Conservation (phyloP, 2,888 invertebrate genomes). For the Xestia sexstrigata region DNA sequence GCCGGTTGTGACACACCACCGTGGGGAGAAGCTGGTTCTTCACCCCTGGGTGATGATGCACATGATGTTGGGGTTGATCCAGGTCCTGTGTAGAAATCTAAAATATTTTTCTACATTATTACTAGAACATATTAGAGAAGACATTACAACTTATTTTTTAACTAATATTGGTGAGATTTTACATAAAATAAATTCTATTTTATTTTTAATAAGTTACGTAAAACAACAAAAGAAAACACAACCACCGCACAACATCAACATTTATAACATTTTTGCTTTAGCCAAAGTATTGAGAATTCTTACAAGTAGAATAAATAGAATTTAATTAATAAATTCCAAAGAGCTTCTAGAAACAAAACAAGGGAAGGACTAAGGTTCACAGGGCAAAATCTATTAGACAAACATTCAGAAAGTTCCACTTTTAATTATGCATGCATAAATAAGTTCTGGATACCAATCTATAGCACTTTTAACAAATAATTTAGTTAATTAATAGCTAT, state of each 20-base stretch:
- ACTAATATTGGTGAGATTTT: neutral
- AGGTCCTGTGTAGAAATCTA: conserved; percentile 91
- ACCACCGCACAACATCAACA: conserved; percentile 8
- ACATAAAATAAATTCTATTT: neutral
- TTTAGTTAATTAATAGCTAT: neutral
- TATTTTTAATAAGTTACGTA: neutral
- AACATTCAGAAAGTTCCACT: conserved; percentile 18
- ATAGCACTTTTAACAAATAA: neutral
- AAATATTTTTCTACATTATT: conserved; percentile 48
- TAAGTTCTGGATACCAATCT: neutral
- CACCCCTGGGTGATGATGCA: conserved; percentile 91
- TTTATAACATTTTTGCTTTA: neutral
- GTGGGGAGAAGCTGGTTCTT: conserved; percentile 92
- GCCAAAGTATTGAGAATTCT: neutral
- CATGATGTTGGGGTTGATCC: conserved; percentile 92
- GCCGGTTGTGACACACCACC: conserved; percentile 81
- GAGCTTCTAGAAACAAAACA: conserved; percentile 12
- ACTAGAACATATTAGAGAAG: neutral
- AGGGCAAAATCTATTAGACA: neutral
- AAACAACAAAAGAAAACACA: neutral
- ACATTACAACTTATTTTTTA: neutral
- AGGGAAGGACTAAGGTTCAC: conserved; percentile 11
- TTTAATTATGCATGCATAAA: neutral
- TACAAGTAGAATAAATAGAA: conserved; percentile 7
- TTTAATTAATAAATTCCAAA: neutral